Evolutionary conservation across 2,113 vertebrate species (phyloP).

Genomic region (Pseudorectes ferrugineus): DNA sequence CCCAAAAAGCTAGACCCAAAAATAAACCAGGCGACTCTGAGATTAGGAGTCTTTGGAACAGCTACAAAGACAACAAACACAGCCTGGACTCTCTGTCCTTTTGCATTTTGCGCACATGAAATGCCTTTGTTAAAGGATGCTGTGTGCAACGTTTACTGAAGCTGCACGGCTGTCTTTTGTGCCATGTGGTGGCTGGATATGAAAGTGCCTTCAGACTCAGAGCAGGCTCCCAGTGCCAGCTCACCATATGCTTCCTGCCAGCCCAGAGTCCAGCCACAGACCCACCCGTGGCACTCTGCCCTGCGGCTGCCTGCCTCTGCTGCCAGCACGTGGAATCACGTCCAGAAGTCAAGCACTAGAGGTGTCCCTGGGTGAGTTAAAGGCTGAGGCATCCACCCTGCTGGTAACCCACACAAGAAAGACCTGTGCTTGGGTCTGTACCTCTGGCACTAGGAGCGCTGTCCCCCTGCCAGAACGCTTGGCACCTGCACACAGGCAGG

Average conservation of each 20-base stretch:
- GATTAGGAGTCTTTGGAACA: background rate
- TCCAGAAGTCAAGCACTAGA: background rate
- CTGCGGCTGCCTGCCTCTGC: background rate
- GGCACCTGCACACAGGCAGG: background rate
- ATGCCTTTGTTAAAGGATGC: background rate
- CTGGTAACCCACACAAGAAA: fast-evolving
- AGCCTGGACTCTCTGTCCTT: background rate
- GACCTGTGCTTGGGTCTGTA: background rate
- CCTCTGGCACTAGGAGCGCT: fast-evolving
- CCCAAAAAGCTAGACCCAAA: background rate
- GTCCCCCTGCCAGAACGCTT: fast-evolving
- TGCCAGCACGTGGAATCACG: background rate
- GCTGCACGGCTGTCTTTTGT: background rate
- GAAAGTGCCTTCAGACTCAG: background rate
- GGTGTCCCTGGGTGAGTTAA: background rate
- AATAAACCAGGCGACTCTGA: background rate
- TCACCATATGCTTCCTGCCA: background rate
- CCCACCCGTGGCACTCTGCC: fast-evolving
- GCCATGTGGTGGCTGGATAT: background rate
- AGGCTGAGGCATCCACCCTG: background rate
- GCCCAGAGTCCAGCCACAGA: background rate
- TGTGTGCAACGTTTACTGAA: background rate
- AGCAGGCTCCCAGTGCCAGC: background rate
- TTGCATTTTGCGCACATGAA: background rate
- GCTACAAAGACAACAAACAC: background rate